A percentile compares a stretch with the other conserved stretches of the same genome.
Conservation (phyloP, 2,113 vertebrate species). For the Garra rufa region DNA sequence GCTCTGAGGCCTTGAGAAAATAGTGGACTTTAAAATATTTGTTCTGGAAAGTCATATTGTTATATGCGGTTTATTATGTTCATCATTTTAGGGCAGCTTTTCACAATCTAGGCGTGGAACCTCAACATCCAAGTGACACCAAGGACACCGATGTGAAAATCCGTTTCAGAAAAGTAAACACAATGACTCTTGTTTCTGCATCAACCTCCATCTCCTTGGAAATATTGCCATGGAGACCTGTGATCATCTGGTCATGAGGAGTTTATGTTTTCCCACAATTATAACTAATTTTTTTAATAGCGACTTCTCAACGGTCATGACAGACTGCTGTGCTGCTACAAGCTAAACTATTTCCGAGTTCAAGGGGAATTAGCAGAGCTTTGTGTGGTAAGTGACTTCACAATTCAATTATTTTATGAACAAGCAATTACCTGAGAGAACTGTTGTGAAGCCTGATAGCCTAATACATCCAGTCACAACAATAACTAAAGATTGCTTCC, state of each 20-base stretch:
- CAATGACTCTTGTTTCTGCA: constrained; percentile 40
- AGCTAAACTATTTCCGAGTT: constrained; percentile 50
- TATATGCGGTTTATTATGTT: not conserved
- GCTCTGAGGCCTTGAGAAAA: not conserved
- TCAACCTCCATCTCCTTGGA: constrained; percentile 53
- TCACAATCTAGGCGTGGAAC: not conserved
- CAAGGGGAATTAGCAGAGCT: constrained; percentile 52
- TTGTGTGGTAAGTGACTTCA: constrained; percentile 53
- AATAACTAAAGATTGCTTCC: constrained; percentile 26
- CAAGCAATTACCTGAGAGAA: constrained; percentile 37
- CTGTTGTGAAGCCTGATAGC: constrained; percentile 25
- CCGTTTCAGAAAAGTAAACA: constrained; percentile 44
- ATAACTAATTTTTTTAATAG: constrained; percentile 61
- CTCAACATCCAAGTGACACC: constrained; percentile 1
- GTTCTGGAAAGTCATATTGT: not conserved
- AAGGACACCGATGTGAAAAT: constrained; percentile 22
- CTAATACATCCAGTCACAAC: constrained; percentile 25
- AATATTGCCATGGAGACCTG: constrained; percentile 51
- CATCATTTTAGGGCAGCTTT: constrained; percentile 5
- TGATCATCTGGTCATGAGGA: constrained; percentile 54
- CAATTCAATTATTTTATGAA: constrained; percentile 57
- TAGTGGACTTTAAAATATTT: constrained; percentile 25
- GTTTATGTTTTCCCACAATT: constrained; percentile 63
- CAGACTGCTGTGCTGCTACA: constrained; percentile 48
- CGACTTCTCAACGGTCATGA: constrained; percentile 51